Conservation (phyloP, 2,797 vertebrate species). For the Darevskia mixta region DNA sequence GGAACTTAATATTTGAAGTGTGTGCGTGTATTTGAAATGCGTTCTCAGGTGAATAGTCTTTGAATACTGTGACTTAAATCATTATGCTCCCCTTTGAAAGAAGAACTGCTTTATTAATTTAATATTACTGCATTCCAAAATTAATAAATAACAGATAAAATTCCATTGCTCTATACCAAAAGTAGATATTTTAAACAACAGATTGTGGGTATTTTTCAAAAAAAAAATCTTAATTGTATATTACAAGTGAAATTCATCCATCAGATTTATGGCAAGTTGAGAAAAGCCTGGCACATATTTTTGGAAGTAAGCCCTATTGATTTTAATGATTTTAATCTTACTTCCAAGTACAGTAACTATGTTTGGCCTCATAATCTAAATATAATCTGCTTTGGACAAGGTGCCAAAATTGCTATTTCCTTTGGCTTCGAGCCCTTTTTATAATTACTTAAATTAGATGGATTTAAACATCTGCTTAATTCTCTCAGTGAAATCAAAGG, state of each 20-base stretch:
- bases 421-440: conserved; percentile 4
- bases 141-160: conserved; percentile 70
- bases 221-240: conserved; percentile 29
- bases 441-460: conserved; percentile 26
- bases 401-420: conserved; percentile 24
- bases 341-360: conserved; percentile 5
- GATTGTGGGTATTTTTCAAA: conserved; percentile 60
- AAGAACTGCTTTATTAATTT: conserved; percentile 45
- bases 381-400: conserved; percentile 21
- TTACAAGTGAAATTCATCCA: conserved; percentile 41
- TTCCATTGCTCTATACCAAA: conserved; percentile 67
- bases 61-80: conserved; percentile 45
- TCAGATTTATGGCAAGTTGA: conserved; percentile 26
- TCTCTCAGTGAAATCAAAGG: conserved; percentile 8
- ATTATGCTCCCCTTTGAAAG: conserved; percentile 38
- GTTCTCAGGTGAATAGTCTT: conserved; percentile 20
- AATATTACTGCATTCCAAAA: conserved; percentile 64
- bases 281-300: conserved; percentile 14
- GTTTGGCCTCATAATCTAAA: conserved; percentile 6
- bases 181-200: conserved; percentile 30
- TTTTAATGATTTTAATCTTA: conserved; percentile 19
- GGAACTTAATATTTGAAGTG: conserved; percentile 19
- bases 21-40: conserved; percentile 19
- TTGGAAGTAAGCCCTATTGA: background rate
- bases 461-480: conserved; percentile 11